Base-by-base conservation (phyloP, 2,888 invertebrate species). In the Rhabditophanes sp. region DNA sequence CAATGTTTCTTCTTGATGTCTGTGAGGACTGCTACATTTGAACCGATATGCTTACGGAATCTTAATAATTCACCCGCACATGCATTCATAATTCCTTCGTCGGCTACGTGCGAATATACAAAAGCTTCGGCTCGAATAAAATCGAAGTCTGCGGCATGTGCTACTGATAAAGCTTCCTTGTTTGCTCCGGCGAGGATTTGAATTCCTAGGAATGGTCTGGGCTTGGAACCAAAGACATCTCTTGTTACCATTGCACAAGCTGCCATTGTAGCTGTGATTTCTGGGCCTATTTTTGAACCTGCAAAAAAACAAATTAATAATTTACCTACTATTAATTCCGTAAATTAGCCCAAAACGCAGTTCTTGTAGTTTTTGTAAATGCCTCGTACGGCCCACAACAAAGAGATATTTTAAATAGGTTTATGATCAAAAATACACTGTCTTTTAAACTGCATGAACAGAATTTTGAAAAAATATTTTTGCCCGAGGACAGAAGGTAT, bases 1-100 rank as follows among this genome's bases (percentile, higher is more conserved):
- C 76, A 75, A 64, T 82, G 82, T 59, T 82, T 82, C 65, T 82
- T 82, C 64, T 82, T 82, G n/a, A 82, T 73, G 66, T 82, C 82
- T 0, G 78, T 75, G 37, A 80, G 75, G 6, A 82, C 66, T 2
- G 76, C 66, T 14, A 82, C 67, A 53, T 77, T 56, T 0, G 79
- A 80, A 32, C 73, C 74, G 36, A 82, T 76, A 6, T 67, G 57
- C 39, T 68, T 73, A 8, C 80, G 69, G 65, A 79, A 81, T 41
- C 82, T 69, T 18, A 81, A 61, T 35, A 82, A 62, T 5, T 70
- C 65, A 0, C 80, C 81, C 17, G 81, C 80, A 65, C 76, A 76
- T 0, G 78, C 77, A 57, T 81, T 73, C 42, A 76, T 78, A 46
- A 75, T 74, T 0, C 82, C 82, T 66, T 82, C 81, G 62, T 82